Evolutionary conservation across 2,797 vertebrate genomes (phyloP), one percentile per base, ranked within the genome.

Genomic region (Antrozous pallidus): DNA sequence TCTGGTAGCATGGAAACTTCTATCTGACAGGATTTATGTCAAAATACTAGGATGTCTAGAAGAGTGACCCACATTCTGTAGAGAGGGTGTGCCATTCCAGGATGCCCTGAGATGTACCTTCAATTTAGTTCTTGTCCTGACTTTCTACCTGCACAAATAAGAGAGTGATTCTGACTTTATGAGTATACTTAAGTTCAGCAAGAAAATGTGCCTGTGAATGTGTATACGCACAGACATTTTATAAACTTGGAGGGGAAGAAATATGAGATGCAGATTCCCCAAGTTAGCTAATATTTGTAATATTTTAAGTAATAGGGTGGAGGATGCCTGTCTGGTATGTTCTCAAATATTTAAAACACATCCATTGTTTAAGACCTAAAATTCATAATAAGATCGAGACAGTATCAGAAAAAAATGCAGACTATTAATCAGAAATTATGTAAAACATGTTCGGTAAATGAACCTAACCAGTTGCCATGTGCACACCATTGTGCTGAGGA

Each of bases 301-400:
- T 84, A 95, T 71, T 96, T 95, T 95, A 88, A 85, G 90, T 95
- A 78, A 79, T 51, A 93, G 79, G 91, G 88, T 90, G 84, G 94
- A 94, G 80, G 63, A 88, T 67, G 73, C 45, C 75, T 96, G 90
- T 94, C 92, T 96, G 92, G 82, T 81, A 90, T 95, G 92, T 91
- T 95, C 90, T 94, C 77, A 93, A 86, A 93, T 96, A 97, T 95
- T 97, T 95, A 89, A 94, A 95, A 75, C 69, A 88, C n/a, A 94
- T 33, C 61, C 28, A 82, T 86, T 95, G 82, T 82, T 94, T 70
- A 90, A 96, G 81, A 82, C 63, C 54, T 93, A 94, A 95, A 93
- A 84, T 78, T 93, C 88, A 91, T 83, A 92, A 65, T 81, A 70
- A 93, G 54, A 79, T 93, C 82, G 69, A 93, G 67, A 89, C 88